phyloP scores from a whole-genome alignment of 2,113 vertebrate species.

The cattle (Bos taurus) region ARS-UCD2.0 NC_037334.1:32078501-32079000 shows the following conservation, averaged over 20 bases:
- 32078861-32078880: not conserved
- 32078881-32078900: not conserved
- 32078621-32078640: not conserved
- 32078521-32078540: not conserved
- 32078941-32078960: not conserved
- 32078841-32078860: not conserved
- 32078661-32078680: not conserved
- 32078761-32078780: not conserved
- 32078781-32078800: not conserved
- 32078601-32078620: not conserved
- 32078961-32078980: not conserved
- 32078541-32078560: not conserved
- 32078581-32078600: not conserved
- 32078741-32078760: not conserved
- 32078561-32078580: not conserved
- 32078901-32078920: not conserved
- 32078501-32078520: not conserved
- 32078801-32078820: not conserved
- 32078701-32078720: not conserved
- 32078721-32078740: not conserved
- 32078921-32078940: not conserved
- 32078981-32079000: not conserved
- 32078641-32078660: not conserved
- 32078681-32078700: not conserved
- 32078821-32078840: not conserved